Evolutionary conservation across 2,888 invertebrate genomes (phyloP), one percentile per base, ranked within the genome.

Genomic region (Perizoma affinitatum): DNA sequence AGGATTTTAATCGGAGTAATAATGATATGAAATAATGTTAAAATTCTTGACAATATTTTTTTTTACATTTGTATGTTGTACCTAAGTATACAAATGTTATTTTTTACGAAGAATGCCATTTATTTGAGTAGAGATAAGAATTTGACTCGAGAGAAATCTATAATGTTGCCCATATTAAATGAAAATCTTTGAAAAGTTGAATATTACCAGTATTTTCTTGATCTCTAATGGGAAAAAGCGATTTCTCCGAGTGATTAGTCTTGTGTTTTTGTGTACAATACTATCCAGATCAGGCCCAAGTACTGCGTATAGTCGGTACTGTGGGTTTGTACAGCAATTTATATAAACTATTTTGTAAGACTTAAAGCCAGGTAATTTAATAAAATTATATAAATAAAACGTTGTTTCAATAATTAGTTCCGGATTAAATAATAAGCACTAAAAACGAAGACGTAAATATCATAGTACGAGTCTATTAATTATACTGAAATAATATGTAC

Each of bases 321-420:
- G 84, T 74, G 74, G 75, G 82, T 79, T 80, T 90, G 87, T 88
- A 87, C 84, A 87, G 86, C 86, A 76, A 84, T 87, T 90, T 90
- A 86, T 89, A 89, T 87, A 85, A 22, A 87, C 87, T 83, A 85
- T 88, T 90, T 90, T 91, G 77, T 89, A 88, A 85, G 86, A 83
- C 76, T 79, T 81, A 87, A 66, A 84, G 83, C 80, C 77, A 76
- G 83, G 76, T 87, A 85, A 84, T 84, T 80, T 78, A 76, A 76
- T 59, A 75, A 74, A 71, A 73, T 74, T 70, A 75, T 75, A 38
- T 70, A 64, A 65, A 69, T 65, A 55, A 50, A 58, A 38, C 8
- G 22, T 49, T 54, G 44, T 59, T 59, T 59, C 6, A 53, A 4
- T 58, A 41, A 33, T 10, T 42, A 8, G 9, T 22, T 1, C 22